Evolutionary conservation across 2,888 invertebrate species (phyloP).

Genomic region (Panopea generosa): DNA sequence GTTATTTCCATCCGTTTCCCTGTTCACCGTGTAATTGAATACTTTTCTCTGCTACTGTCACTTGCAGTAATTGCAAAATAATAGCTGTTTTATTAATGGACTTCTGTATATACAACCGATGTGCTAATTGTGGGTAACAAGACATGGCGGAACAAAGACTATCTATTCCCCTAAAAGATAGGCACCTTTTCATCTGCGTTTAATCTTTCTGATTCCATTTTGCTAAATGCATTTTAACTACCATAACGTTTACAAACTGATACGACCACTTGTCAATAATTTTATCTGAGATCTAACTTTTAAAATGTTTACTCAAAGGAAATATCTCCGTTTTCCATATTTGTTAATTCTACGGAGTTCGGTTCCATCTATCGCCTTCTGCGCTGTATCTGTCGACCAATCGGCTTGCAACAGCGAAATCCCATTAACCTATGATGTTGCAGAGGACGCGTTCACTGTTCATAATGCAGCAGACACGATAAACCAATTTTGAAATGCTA

Average conservation of each 20-base stretch:
- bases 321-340: slow-evolving; percentile 21
- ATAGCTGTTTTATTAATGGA: no score
- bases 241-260: background rate
- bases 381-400: slow-evolving; percentile 44
- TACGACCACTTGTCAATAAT: slow-evolving; percentile 6
- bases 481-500: slow-evolving; percentile 31
- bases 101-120: no score
- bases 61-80: no score
- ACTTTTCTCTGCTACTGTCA: no score
- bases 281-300: background rate
- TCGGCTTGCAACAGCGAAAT: slow-evolving; percentile 35
- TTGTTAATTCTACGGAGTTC: slow-evolving; percentile 20
- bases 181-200: no score
- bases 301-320: background rate
- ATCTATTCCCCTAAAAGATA: no score
- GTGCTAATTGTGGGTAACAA: no score
- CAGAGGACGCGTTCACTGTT: slow-evolving; percentile 10
- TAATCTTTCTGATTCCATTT: no score
- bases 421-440: slow-evolving; percentile 46
- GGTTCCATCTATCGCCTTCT: slow-evolving; percentile 1
- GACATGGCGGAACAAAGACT: no score
- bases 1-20: no score
- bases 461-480: slow-evolving; percentile 25
- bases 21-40: no score
- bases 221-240: no score